Evolutionary conservation across 2,888 invertebrate genomes (phyloP), one percentile per base, ranked within the genome.

Genomic region (Seladonia tumulorum): DNA sequence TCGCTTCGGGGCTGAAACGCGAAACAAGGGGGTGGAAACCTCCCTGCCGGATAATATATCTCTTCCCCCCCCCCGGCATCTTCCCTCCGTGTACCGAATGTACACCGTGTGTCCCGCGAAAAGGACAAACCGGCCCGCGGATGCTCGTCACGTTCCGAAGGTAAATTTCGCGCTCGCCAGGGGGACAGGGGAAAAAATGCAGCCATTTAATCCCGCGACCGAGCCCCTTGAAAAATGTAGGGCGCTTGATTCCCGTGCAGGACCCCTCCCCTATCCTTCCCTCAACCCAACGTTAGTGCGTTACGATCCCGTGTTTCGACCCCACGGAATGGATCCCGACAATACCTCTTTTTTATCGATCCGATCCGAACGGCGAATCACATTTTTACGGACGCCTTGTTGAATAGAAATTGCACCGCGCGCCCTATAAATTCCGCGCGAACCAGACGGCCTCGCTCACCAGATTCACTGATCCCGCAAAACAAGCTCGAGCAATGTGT

Each of bases 21-120:
- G 87, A 90, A 89, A 91, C 90, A 90, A 86, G 90, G 83, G 90
- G 90, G 86, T 89, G 91, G 87, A 88, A 76, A 81, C 85, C 83
- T 88, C 84, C 78, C 83, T 74, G 84, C 86, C 88, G 88, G 85
- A 89, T 92, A 91, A 92, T 90, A 88, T 92, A 92, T 92, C 83
- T 89, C 79, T 79, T 73, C 82, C 79, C 47, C 68, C 85, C 82
- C 79, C 47, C 68, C 85, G 74, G 74, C 82, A 80, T 90, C 82
- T 83, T 79, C 80, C 29, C 57, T 16, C 68, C 68, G 39, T 39
- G 35, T 76, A 81, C 66, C 80, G 68, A 53, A 78, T 76, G 63
- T 85, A 82, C 75, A 72, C 80, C 57, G 57, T 60, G 76, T 57
- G 80, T 79, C 78, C 82, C 73, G 80, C 53, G 86, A 74, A 70